Evolutionary conservation across 2,113 vertebrate genomes (phyloP).

Genomic region (Neodon shergylaensis): DNA sequence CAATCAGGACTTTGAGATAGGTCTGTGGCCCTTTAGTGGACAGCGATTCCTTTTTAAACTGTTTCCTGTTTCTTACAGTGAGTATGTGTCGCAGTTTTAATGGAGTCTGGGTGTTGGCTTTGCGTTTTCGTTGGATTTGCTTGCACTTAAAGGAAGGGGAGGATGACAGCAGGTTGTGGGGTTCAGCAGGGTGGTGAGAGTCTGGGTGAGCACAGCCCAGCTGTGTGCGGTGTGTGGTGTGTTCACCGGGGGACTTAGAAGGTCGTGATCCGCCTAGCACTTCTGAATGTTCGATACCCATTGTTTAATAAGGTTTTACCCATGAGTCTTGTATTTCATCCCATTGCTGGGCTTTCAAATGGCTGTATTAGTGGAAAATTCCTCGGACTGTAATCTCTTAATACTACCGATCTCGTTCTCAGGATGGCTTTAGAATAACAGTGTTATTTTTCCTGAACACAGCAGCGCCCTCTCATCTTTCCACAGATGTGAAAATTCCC

Average conservation of each 20-base stretch:
- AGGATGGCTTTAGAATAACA: slow-evolving; percentile 63
- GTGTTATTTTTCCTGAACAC: not conserved
- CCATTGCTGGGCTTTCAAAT: slow-evolving; percentile 56
- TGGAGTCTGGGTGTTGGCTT: slow-evolving; percentile 10
- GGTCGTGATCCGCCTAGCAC: not conserved
- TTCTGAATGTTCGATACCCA: slow-evolving; percentile 34
- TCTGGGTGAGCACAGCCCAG: not conserved
- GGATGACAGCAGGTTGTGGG: not conserved
- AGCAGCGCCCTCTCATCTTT: slow-evolving; percentile 24
- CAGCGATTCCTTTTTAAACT: not conserved
- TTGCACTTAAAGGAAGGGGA: not conserved
- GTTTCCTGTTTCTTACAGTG: not conserved
- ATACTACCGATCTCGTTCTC: slow-evolving; percentile 57
- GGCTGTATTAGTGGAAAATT: slow-evolving; percentile 70
- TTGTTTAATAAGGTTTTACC: slow-evolving; percentile 57
- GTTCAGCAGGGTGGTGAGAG: not conserved
- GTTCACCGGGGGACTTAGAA: slow-evolving; percentile 35
- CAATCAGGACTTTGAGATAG: not conserved
- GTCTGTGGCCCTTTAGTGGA: not conserved
- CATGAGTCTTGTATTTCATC: slow-evolving; percentile 46
- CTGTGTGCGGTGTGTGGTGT: not conserved
- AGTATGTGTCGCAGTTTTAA: not conserved
- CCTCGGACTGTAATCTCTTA: slow-evolving; percentile 61
- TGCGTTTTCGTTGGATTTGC: not conserved
- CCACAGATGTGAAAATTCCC: slow-evolving; percentile 56